Evolutionary conservation across 2,888 invertebrate species (phyloP), one percentile per base, ranked within the genome.

Genomic region (Sinotaia quadrata): DNA sequence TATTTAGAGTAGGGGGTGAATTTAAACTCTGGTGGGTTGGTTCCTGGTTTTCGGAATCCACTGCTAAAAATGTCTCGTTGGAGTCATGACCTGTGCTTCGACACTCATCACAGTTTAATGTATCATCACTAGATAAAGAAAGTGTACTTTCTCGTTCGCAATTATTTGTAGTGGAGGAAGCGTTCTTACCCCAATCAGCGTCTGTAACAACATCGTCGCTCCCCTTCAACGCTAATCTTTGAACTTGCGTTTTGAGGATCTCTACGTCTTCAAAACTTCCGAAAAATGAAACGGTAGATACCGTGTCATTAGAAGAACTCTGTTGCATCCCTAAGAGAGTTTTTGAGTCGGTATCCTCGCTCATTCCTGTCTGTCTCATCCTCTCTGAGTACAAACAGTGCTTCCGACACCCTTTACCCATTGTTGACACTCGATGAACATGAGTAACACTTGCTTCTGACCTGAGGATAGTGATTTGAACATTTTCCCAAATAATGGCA

Each of bases 191-290:
- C 4, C 51, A 57, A 29, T 31, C 24, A 15, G 47, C 47, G 31
- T 49, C 61, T 37, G 44, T 37, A 33, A 47, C 31, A 29, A n/a
- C 29, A 51, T 8, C 60, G n/a, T 18, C 65, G 57, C 31, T 27
- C 34, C n/a, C 24, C 27, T 27, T 29, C n/a, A 44, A n/a, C 8
- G 63, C 18, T 24, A 47, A 27, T 34, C 56, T 54, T 37, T 68
- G 57, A 15, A 78, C 47, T 67, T 75, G 72, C 10, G 73, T 68
- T 71, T 82, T 82, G 31, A 82, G 58, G 49, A 62, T 57, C 60
- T 80, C 80, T 41, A 80, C 74, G 73, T 82, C 78, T 62, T 80
- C 79, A 59, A 61, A 68, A 27, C 61, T 56, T 12, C 68, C 69
- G 47, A 73, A 62, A 18, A 49, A 57, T 29, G 59, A 58, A 51